Base-by-base conservation (phyloP, 2,888 invertebrate genomes). In the Melangyna quadrimaculata region DNA sequence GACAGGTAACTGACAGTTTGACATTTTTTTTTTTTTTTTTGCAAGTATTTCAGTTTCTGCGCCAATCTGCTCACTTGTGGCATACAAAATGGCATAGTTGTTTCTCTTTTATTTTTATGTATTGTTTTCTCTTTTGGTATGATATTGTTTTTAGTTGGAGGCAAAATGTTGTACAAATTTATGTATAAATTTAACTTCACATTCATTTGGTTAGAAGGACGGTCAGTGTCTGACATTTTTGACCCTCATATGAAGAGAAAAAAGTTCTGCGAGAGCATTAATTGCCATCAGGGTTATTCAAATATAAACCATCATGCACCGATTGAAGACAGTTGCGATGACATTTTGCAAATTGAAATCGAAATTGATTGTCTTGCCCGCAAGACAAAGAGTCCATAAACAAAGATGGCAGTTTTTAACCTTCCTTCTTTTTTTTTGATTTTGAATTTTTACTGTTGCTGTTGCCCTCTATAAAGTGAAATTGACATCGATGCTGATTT, bases 1-100 rank as follows among this genome's bases (percentile, higher is more conserved):
- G 75, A 79, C 84, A 84, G 72, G 75, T 63, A 84, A 84, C 84
- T 77, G 79, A 80, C 80, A 84, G 84, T 32, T 80, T 84, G 84
- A 80, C 79, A 71, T 75, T 84, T 84, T 72, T 84, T 48, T 69
- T n/a, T n/a, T n/a, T n/a, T n/a, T n/a, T n/a, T n/a, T n/a, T n/a
- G n/a, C n/a, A 14, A 72, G 17, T 80, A 72, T 80, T 84, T 67
- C 17, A 78, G 63, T 48, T 45, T 24, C n/a, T 40, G 51, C 22
- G 14, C 32, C 70, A 53, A 29, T 55, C 24, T 59, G 29, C 51
- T n/a, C 12, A 22, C 29, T 32, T 9, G 69, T 27, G 40, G 19
- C 5, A 37, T n/a, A n/a, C n/a, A n/a, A n/a, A n/a, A n/a, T 1
- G 14, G 17, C 37, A 17, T 7, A 10, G 14, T 12, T 35, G 12